Evolutionary conservation across 2,888 invertebrate species (phyloP).

Genomic region (Brachynemurus nebulosus): DNA sequence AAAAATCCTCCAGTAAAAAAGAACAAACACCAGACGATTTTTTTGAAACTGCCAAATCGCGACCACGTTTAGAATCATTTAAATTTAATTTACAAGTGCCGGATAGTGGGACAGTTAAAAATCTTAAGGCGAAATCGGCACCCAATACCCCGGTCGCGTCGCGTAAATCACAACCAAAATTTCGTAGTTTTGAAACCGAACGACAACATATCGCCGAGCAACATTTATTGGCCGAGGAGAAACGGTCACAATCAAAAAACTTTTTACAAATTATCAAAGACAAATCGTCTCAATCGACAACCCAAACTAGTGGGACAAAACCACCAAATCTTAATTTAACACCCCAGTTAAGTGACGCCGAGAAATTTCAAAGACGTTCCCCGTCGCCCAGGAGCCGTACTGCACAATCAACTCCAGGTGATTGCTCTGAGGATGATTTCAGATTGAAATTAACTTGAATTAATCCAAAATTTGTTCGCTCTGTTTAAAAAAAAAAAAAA

Average conservation of each 20-base stretch:
- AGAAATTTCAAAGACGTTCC: neutral
- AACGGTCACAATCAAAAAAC: neutral
- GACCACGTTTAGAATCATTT: neutral
- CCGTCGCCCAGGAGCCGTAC: neutral
- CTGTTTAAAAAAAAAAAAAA: no score
- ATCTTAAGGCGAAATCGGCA: slow-evolving; percentile 2
- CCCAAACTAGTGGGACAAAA: no score
- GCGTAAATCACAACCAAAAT: neutral
- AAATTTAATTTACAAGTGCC: neutral
- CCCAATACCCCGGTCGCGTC: slow-evolving; percentile 2
- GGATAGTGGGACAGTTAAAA: neutral
- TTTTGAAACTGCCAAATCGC: slow-evolving; percentile 3
- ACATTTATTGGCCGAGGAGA: neutral
- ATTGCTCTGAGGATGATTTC: neutral
- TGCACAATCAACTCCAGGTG: neutral
- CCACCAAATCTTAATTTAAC: no score
- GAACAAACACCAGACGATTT: slow-evolving; percentile 5
- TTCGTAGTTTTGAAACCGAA: neutral
- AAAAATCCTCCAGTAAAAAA: neutral
- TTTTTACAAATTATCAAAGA: no score
- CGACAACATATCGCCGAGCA: slow-evolving; percentile 1
- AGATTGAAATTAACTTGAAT: no score
- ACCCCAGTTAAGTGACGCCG: no score
- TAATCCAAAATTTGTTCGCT: no score
- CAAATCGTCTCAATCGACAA: neutral